A percentile compares a stretch with the other conserved stretches of the same genome.
Evolutionary conservation across 2,113 vertebrate species (phyloP).

Genomic region (Ceyx cyanopectus): DNA sequence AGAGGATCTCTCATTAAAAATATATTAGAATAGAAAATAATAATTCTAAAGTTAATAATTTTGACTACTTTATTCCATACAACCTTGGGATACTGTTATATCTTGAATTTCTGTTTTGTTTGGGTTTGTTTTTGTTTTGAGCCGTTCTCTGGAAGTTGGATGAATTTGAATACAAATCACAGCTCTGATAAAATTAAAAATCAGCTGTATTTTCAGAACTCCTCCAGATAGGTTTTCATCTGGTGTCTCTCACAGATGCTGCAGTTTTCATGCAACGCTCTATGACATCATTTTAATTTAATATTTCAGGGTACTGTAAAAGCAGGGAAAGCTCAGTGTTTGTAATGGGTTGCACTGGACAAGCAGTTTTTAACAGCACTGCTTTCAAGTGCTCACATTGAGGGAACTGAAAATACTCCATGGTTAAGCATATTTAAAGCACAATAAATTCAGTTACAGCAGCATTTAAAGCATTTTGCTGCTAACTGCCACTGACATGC

Average conservation of each 20-base stretch:
- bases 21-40: neutral
- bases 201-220: neutral
- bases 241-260: neutral
- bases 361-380: neutral
- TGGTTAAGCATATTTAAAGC: neutral
- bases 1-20: neutral
- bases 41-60: neutral
- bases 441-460: neutral
- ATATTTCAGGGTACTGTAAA: neutral
- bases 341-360: neutral
- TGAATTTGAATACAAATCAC: neutral
- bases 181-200: neutral
- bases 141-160: neutral
- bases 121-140: neutral
- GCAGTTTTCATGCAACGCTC: neutral
- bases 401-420: neutral
- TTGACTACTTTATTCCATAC: neutral
- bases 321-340: neutral
- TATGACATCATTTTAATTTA: neutral
- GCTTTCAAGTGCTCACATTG: neutral
- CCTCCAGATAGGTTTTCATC: neutral
- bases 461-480: neutral
- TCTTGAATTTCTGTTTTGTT: neutral
- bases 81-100: neutral
- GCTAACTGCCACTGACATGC: neutral